phyloP scores from a whole-genome alignment of 2,113 vertebrate species.

The Trichomycterus rosablanca region DNA sequence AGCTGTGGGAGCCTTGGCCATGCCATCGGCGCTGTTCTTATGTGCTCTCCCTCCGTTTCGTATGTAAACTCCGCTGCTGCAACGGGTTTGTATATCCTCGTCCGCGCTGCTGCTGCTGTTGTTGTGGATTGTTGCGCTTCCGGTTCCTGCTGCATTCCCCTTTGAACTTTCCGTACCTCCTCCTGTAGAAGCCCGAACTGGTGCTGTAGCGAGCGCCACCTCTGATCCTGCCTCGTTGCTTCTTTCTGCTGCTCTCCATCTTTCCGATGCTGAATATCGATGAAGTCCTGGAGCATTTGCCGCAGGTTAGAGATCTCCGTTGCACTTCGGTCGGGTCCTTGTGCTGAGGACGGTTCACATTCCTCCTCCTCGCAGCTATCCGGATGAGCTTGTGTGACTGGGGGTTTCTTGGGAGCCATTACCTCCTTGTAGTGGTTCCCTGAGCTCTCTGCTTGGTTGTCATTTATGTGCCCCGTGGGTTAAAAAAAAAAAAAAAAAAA shows the following conservation, averaged over 20 bases:
- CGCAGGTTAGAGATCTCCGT: neutral
- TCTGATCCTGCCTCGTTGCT: neutral
- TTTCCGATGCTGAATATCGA: neutral
- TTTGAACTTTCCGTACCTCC: neutral
- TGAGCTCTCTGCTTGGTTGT: too few species aligned
- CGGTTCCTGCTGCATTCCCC: neutral
- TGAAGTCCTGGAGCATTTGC: neutral
- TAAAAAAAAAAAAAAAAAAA: too few species aligned
- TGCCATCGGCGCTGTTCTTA: neutral
- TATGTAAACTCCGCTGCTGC: too few species aligned
- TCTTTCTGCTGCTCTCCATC: neutral
- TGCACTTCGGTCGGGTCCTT: too few species aligned
- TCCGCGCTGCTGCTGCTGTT: neutral
- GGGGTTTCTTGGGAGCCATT: too few species aligned
- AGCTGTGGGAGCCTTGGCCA: neutral
- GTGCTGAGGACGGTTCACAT: too few species aligned
- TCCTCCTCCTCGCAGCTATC: too few species aligned
- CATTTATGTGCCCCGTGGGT: too few species aligned
- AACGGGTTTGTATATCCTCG: neutral
- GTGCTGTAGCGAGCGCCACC: neutral
- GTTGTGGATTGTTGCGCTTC: neutral
- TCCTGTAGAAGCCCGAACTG: neutral
- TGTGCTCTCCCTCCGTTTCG: too few species aligned
- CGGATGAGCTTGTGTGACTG: too few species aligned
- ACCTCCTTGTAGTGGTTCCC: too few species aligned